Percentiles rank a stretch among this genome's conserved stretches.
phyloP scores from a whole-genome alignment of 1,140 invertebrate genomes.

The Leptinotarsa texana region DNA sequence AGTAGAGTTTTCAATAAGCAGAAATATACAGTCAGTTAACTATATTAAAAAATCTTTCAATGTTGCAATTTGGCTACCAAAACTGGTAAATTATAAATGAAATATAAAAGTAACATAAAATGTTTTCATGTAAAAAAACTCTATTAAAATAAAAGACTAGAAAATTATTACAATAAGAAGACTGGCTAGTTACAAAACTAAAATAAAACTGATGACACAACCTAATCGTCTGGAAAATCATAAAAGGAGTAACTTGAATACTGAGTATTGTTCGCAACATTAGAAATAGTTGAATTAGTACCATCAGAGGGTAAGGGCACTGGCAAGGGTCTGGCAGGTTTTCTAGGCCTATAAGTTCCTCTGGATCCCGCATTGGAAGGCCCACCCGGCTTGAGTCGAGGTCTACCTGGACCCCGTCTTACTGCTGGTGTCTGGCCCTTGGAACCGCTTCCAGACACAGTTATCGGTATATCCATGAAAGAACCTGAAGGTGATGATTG shows the following conservation, averaged over 20 bases:
- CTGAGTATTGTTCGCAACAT: slow-evolving; percentile 31
- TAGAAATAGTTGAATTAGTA: slow-evolving; percentile 31
- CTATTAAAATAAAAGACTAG: no score
- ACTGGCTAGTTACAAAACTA: no score
- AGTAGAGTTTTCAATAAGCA: no score
- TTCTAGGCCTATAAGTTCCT: slow-evolving; percentile 59
- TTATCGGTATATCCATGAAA: slow-evolving; percentile 26
- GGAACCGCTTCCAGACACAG: not conserved
- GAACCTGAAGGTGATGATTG: slow-evolving; percentile 38
- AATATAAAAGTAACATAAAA: no score
- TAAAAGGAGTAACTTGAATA: slow-evolving; percentile 47
- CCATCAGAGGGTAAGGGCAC: slow-evolving; percentile 60
- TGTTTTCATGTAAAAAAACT: no score
- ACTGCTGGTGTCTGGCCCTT: slow-evolving; percentile 25
- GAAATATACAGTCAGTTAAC: no score
- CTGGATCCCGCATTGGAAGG: slow-evolving; percentile 65
- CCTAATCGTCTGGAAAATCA: slow-evolving; percentile 48
- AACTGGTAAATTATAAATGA: no score
- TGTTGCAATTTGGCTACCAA: no score
- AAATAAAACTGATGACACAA: not conserved
- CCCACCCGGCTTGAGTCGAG: slow-evolving; percentile 68
- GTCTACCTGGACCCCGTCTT: slow-evolving; percentile 75
- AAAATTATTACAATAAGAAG: no score
- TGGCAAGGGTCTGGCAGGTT: slow-evolving; percentile 63
- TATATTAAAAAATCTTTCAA: no score